Conservation (phyloP, 2,797 vertebrate genomes). For the Acrossocheilus wenchowensis region DNA sequence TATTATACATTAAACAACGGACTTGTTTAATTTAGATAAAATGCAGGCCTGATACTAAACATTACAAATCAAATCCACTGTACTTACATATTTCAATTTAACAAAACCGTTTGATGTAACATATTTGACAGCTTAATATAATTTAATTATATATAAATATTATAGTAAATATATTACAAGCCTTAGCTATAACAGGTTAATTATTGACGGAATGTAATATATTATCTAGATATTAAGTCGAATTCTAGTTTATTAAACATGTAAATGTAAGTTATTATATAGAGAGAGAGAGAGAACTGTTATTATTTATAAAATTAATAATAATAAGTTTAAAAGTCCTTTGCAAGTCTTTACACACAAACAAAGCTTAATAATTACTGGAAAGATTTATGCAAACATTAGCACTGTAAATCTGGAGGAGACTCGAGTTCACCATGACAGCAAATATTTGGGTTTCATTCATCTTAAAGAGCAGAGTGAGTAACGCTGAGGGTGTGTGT, state of each 20-base stretch:
- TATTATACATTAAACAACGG: too few relatives aligned
- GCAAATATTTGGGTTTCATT: slow-evolving; percentile 31
- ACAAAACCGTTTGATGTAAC: too few relatives aligned
- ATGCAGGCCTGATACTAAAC: too few relatives aligned
- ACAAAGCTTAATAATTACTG: background rate
- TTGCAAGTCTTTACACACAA: background rate
- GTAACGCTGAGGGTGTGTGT: slow-evolving; percentile 5
- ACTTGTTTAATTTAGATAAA: too few relatives aligned
- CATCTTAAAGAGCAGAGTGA: background rate
- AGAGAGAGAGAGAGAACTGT: too few relatives aligned
- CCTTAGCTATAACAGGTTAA: background rate
- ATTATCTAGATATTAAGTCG: background rate
- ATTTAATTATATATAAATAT: too few relatives aligned
- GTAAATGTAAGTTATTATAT: background rate
- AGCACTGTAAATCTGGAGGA: background rate
- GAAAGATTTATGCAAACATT: background rate
- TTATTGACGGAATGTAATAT: background rate
- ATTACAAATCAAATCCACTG: too few relatives aligned
- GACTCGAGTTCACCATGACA: background rate
- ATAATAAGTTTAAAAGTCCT: background rate
- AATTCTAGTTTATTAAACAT: background rate
- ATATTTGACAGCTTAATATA: too few relatives aligned
- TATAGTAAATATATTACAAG: background rate
- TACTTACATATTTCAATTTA: too few relatives aligned
- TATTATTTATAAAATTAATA: background rate